Percentiles rank a stretch among this genome's conserved stretches.
Conservation (phyloP, 1,140 invertebrate species). For the Drosophila ironensis region DNA sequence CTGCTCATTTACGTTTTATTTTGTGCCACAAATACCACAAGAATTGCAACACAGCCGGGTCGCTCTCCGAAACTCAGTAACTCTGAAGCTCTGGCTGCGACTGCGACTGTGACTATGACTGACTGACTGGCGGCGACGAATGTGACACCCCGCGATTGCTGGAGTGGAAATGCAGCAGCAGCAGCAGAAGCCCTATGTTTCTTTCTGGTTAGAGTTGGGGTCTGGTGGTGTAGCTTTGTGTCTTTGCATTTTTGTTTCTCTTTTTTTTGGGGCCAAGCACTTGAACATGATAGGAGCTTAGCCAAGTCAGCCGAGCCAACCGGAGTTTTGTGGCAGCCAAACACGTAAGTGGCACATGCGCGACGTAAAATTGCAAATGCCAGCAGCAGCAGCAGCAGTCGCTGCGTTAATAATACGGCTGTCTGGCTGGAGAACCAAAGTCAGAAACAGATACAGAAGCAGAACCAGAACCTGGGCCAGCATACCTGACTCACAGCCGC, state of each 20-base stretch:
- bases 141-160: conserved; percentile 59
- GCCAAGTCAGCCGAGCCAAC: conserved; percentile 57
- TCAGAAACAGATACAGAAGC: conserved; percentile 26
- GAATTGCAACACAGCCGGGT: conserved; percentile 54
- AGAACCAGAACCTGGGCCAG: not conserved
- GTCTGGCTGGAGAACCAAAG: conserved; percentile 40
- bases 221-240: too few species aligned
- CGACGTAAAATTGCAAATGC: conserved; percentile 66
- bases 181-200: conserved; percentile 62
- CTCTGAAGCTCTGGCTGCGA: conserved; percentile 22
- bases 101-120: conserved; percentile 34
- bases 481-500: conserved; percentile 4
- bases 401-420: conserved; percentile 74
- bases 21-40: conserved; percentile 78
- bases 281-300: conserved; percentile 78
- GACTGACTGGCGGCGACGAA: conserved; percentile 45
- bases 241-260: conserved; percentile 5
- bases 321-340: conserved; percentile 60
- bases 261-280: conserved; percentile 71
- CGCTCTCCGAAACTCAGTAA: not conserved
- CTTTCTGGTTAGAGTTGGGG: conserved; percentile 30
- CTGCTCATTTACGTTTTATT: conserved; percentile 74
- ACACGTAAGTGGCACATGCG: conserved; percentile 74
- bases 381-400: conserved; percentile 30
- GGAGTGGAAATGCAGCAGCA: conserved; percentile 63